Evolutionary conservation across 2,113 vertebrate species (phyloP), one percentile per base, ranked within the genome.

Genomic region (Bucco capensis): DNA sequence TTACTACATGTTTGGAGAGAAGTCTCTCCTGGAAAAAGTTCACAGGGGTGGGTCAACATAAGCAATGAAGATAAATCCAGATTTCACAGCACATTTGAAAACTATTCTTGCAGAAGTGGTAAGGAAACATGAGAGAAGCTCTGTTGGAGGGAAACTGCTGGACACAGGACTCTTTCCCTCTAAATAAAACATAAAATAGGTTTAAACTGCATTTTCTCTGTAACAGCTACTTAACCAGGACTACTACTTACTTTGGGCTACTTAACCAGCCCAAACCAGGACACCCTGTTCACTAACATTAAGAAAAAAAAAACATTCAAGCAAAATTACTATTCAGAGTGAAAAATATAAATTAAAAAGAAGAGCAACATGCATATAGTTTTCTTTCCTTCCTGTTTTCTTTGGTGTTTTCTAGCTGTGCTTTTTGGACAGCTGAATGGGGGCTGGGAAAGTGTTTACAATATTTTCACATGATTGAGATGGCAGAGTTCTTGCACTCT

Each of bases 401-500:
- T 87, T 90, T 96, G 69, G 94, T 94, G 89, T 93, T 96, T 96
- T 94, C 90, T 91, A 96, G 94, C 86, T 95, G 89, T 85, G 91
- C 76, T 92, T 95, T 94, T 96, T 0, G 33, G 96, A 96, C 96
- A 97, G 96, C 96, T 97, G 95, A 96, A 95, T 93, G 91, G 97
- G 95, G 92, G 91, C 94, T 97, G 97, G 97, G 97, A 97, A 96
- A 97, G 95, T 97, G 97, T 97, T 97, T 97, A 97, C 96, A 96
- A 97, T 97, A 96, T 97, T 97, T 97, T 97, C 97, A 97, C 97
- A 97, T 97, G 96, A 97, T 97, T 95, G 92, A 94, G 91, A 96
- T 97, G 96, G 97, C 96, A 96, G 96, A 95, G 96, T 94, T 96
- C 96, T 97, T 92, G 95, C 88, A 76, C 90, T 95, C 93, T 8